Evolutionary conservation across 2,888 invertebrate species (phyloP), one percentile per base, ranked within the genome.

Genomic region (Agrilus biguttatus): DNA sequence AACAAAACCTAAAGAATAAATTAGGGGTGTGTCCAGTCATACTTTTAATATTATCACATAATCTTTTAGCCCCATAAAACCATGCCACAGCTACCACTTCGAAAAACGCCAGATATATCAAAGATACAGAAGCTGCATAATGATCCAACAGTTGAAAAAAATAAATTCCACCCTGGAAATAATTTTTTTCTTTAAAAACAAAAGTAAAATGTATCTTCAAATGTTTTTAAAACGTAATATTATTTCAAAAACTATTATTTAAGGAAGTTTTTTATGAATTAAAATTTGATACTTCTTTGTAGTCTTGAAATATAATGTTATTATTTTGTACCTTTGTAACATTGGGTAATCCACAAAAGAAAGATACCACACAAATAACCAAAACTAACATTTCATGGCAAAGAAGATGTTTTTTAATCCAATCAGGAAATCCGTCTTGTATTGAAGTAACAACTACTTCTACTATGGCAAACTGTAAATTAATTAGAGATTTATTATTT

Each of bases 371-470:
- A 59, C 91, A 92, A 34, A 92, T 82, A 42, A 84, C 72, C 34
- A 91, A 68, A 32, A 91, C 91, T 45, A 92, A 66, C 45, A 91
- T 70, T 66, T 92, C 92, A 59, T 91, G 90, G 58, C 86, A 86
- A 52, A 86, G 80, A 42, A 91, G 72, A 57, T 78, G 77, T 52
- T 75, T 82, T 56, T 83, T 83, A 45, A 92, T 87, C 80, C 85
- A 84, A 49, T 80, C 78, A 0, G 88, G 87, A 63, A 91, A 92
- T 21, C 90, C 90, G 60, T 93, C 93, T 69, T 91, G 89, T 54
- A 93, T 83, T 6, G 91, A 88, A 3, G 92, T 91, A 2, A 92
- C 87, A 3, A 93, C 88, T 6, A 92, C 92, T 70, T 93, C 92
- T 38, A 92, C 90, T 49, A 90, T 87, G 32, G 92, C 91, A 68